Evolutionary conservation across 2,888 invertebrate species (phyloP).

Genomic region (Philhelius pedissequus): DNA sequence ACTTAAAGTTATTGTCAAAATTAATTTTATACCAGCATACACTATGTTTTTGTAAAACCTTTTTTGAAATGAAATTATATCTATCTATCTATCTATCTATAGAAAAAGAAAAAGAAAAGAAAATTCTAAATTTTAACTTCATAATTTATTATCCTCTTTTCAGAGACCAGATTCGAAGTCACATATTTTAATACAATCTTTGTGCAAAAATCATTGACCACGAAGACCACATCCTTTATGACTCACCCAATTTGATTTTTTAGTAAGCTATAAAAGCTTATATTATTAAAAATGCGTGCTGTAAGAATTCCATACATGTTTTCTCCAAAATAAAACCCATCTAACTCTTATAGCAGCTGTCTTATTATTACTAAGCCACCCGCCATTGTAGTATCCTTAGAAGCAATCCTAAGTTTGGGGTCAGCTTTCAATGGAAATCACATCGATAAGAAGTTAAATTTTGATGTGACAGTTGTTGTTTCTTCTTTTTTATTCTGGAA

Average conservation of each 20-base stretch:
- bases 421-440: neutral
- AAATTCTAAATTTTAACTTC: too few relatives aligned
- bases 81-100: too few relatives aligned
- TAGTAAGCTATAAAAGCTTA: neutral
- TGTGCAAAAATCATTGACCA: too few relatives aligned
- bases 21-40: too few relatives aligned
- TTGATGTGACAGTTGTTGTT: constrained; percentile 7
- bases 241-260: neutral
- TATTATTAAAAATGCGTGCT: neutral
- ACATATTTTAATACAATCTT: too few relatives aligned
- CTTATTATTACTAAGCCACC: neutral
- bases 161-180: too few relatives aligned
- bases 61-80: too few relatives aligned
- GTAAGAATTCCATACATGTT: neutral
- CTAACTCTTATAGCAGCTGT: neutral
- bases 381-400: neutral
- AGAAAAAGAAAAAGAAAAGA: too few relatives aligned
- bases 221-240: neutral
- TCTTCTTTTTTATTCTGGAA: neutral
- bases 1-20: too few relatives aligned
- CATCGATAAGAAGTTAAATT: constrained; percentile 2
- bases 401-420: neutral
- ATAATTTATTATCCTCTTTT: too few relatives aligned
- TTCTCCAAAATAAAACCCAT: neutral
- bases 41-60: too few relatives aligned